Conservation (phyloP, 2,113 vertebrate species). For the Syngnathoides biaculeatus region DNA sequence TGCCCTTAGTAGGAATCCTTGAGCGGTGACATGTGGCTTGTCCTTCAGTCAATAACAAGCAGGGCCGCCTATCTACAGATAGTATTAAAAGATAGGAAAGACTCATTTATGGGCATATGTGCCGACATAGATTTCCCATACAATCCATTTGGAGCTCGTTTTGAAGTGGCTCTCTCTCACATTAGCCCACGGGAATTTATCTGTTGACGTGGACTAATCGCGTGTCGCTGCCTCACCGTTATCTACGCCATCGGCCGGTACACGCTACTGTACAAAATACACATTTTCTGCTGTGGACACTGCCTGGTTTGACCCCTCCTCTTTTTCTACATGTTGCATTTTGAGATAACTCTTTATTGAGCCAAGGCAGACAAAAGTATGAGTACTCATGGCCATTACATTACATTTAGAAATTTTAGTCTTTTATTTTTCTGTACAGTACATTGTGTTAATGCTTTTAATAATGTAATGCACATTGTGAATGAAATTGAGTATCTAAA, state of each 20-base stretch:
- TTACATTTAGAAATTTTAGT: too few relatives aligned
- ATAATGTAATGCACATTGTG: too few relatives aligned
- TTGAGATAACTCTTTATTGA: conserved; percentile 17
- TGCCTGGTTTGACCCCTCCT: conserved; percentile 4
- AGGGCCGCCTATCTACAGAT: conserved; percentile 27
- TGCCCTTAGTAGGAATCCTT: conserved; percentile 35
- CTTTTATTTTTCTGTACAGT: too few relatives aligned
- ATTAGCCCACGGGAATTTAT: conserved; percentile 51
- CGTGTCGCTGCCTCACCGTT: conserved; percentile 26
- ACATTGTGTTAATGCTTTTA: too few relatives aligned
- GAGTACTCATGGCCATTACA: too few relatives aligned
- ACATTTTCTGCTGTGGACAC: conserved; percentile 4
- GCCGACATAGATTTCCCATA: conserved; percentile 63
- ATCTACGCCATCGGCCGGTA: conserved; percentile 18
- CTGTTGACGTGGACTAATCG: conserved; percentile 40
- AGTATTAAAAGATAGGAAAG: conserved; percentile 60
- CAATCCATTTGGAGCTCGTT: conserved; percentile 43
- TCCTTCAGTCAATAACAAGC: conserved; percentile 55
- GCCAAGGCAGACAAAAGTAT: conserved; percentile 2
- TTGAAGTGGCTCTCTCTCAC: conserved; percentile 36
- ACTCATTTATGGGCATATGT: conserved; percentile 58
- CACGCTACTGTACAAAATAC: conserved; percentile 32
- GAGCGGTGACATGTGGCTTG: conserved; percentile 39
- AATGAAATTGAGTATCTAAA: too few relatives aligned
- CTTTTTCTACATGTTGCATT: conserved; percentile 6